Evolutionary conservation across 2,113 vertebrate species (phyloP), one percentile per base, ranked within the genome.

Genomic region (Fulica atra): DNA sequence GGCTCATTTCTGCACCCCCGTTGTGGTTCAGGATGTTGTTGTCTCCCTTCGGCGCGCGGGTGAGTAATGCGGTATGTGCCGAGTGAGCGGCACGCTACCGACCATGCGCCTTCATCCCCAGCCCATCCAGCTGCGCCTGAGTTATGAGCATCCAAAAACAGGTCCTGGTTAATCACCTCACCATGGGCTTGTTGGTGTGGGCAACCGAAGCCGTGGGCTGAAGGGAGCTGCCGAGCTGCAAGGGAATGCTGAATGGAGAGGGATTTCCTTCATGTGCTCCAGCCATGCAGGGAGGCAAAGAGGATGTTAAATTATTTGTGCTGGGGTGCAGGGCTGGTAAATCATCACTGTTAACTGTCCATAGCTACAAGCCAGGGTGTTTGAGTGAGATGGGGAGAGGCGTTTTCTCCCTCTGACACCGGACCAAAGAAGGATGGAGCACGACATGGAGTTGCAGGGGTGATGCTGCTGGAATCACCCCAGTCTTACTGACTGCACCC

Each of bases 101-200:
- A 2, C 50, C 2, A 0, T 2, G 4, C 16, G 2, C 14, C 11
- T 11, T 25, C 19, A 2, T 12, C n/a, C 35, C 68, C 35, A 5
- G 15, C 80, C 13, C 6, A 3, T 11, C 59, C 31, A 2, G 28
- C 72, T 59, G 56, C 40, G n/a, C 50, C 8, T 1, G 46, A 38
- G 11, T 16, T 57, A 13, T 0, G 46, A 48, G 82, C 72, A 10
- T 72, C 72, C 54, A 0, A 9, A 64, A 74, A 16, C 1, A 19
- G 36, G 18, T 68, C 60, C 26, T 4, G 2, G 7, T 6, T 66
- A 4, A 23, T 38, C 64, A 35, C 48, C 51, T 51, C 25, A 2
- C 9, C 63, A 33, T 13, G 15, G 7, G 16, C 17, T 64, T 38
- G 78, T 42, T 11, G 4, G 59, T 16, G 13, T 1, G 53, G 46